Evolutionary conservation across 2,888 invertebrate species (phyloP).

Genomic region (Nomada lathburiana): DNA sequence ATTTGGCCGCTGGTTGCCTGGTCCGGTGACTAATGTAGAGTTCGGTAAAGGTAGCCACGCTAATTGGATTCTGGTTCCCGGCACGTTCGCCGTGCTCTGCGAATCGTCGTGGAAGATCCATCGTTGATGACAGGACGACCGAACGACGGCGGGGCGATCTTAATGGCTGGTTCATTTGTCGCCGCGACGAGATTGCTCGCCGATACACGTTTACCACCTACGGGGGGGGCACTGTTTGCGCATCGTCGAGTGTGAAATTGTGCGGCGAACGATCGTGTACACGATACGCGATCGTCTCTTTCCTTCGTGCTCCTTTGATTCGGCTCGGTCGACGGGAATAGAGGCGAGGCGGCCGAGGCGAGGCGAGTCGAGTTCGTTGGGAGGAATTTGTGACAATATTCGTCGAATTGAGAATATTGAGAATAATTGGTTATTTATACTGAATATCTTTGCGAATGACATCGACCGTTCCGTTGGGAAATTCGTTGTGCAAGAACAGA

Average conservation of each 20-base stretch:
- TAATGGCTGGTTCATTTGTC: constrained; percentile 65
- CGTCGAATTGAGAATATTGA: neutral
- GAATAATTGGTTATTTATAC: neutral
- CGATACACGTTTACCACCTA: constrained; percentile 24
- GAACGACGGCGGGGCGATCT: constrained; percentile 22
- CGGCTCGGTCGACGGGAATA: neutral
- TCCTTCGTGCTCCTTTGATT: neutral
- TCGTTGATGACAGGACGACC: constrained; percentile 25
- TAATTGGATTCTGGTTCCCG: constrained; percentile 75
- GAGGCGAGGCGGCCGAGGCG: neutral
- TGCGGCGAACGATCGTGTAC: constrained; percentile 22
- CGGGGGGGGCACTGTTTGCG: constrained; percentile 13
- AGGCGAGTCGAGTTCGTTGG: too few relatives aligned
- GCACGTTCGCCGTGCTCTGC: constrained; percentile 12
- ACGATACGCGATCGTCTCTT: constrained; percentile 31
- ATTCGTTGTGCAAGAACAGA: neutral
- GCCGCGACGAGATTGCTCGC: constrained; percentile 50
- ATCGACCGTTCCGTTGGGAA: neutral
- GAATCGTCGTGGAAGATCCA: constrained; percentile 1
- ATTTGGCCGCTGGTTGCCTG: constrained; percentile 65
- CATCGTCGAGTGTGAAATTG: constrained; percentile 29
- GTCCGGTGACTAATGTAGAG: constrained; percentile 69
- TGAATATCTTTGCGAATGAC: neutral
- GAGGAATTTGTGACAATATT: neutral
- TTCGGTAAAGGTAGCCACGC: constrained; percentile 66